Evolutionary conservation across 2,113 vertebrate species (phyloP).

Genomic region (Stomatorhinus ivindoensis): DNA sequence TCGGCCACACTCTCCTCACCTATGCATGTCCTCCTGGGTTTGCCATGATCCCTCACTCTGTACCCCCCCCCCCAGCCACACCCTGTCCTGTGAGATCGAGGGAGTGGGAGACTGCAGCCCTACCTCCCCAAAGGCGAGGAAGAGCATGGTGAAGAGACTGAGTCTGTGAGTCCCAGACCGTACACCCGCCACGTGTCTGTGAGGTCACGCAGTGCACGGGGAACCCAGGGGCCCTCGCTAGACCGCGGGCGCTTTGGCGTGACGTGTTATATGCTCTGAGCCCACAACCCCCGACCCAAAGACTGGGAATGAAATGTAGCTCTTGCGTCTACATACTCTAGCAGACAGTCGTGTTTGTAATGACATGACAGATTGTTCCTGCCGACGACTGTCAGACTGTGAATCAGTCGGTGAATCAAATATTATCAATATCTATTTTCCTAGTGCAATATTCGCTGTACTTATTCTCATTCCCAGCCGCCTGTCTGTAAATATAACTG

Average conservation of each 20-base stretch:
- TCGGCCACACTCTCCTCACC: not conserved
- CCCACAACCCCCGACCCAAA: not conserved
- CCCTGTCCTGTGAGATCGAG: slow-evolving; percentile 77
- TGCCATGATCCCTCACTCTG: slow-evolving; percentile 3
- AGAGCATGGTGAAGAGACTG: slow-evolving; percentile 91
- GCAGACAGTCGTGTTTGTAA: not conserved
- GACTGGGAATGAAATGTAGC: not conserved
- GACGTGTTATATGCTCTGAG: not conserved
- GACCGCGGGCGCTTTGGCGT: not conserved
- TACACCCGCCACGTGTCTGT: not conserved
- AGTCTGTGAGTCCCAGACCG: slow-evolving; percentile 74
- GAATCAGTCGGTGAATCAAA: not conserved
- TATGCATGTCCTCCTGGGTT: slow-evolving; percentile 7
- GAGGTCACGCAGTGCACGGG: not conserved
- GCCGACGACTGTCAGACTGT: not conserved
- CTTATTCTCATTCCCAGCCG: not conserved
- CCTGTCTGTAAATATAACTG: not conserved
- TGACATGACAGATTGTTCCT: not conserved
- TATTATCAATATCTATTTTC: not conserved
- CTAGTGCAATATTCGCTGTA: not conserved
- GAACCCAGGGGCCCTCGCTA: not conserved
- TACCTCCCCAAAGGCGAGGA: slow-evolving; percentile 74
- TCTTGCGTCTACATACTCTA: not conserved
- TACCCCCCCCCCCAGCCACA: slow-evolving; percentile 59
- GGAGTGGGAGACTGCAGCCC: slow-evolving; percentile 67